Percentiles rank a stretch among this genome's conserved stretches.
phyloP scores from a whole-genome alignment of 2,888 invertebrate genomes.

The Erpobdella octoculata region DNA sequence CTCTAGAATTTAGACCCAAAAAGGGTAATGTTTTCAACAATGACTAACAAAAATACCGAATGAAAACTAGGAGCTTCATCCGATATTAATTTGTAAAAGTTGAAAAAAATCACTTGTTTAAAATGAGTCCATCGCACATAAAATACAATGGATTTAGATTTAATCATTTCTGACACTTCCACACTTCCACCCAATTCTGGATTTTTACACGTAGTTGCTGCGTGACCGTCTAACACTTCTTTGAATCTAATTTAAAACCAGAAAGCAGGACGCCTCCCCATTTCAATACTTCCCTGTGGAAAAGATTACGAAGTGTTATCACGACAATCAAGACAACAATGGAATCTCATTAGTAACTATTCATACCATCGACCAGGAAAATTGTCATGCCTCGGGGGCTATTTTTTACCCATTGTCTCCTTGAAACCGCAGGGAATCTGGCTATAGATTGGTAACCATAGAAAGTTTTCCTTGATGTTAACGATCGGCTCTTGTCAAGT shows the following conservation, averaged over 20 bases:
- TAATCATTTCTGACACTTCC: too few species aligned
- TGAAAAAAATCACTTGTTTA: too few species aligned
- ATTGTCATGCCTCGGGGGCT: background rate
- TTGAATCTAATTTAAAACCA: constrained; percentile 1
- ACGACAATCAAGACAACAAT: constrained; percentile 5
- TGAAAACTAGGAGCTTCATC: too few species aligned
- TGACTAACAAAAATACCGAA: too few species aligned
- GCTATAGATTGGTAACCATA: too few species aligned
- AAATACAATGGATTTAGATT: too few species aligned
- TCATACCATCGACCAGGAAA: background rate
- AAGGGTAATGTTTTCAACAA: too few species aligned
- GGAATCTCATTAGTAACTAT: background rate
- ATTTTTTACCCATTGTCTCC: background rate
- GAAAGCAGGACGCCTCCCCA: background rate
- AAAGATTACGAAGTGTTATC: background rate
- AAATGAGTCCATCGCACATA: too few species aligned
- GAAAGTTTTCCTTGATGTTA: too few species aligned
- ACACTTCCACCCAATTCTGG: background rate
- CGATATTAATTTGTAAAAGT: too few species aligned
- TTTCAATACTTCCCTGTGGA: background rate
- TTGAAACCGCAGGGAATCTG: background rate
- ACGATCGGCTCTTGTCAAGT: background rate
- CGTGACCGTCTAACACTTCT: constrained; percentile 9
- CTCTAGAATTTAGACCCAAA: too few species aligned
- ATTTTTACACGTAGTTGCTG: background rate